Conservation (phyloP, 2,113 vertebrate species). For the Saguinus imperator region DNA sequence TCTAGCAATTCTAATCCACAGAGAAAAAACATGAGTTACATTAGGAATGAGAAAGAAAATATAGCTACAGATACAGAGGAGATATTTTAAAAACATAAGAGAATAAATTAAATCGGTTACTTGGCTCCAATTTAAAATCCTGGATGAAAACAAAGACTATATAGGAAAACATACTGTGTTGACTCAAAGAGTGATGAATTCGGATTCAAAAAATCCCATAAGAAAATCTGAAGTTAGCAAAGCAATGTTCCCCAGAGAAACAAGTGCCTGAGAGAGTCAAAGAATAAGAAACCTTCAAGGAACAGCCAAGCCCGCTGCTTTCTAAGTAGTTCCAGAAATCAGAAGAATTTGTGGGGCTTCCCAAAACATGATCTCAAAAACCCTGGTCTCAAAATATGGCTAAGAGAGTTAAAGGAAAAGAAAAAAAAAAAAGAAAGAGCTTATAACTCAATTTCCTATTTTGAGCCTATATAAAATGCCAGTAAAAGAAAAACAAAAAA, state of each 20-base stretch:
- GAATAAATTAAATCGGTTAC: neutral
- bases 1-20: neutral
- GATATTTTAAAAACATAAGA: neutral
- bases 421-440: neutral
- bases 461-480: neutral
- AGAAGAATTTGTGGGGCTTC: neutral
- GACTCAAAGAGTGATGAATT: neutral
- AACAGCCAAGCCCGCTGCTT: neutral
- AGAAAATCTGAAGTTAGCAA: neutral
- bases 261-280: neutral
- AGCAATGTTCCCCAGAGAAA: conserved; percentile 28
- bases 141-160: conserved; percentile 6
- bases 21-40: neutral
- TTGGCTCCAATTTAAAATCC: neutral
- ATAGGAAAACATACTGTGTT: neutral
- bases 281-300: neutral
- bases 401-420: neutral
- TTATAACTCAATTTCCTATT: neutral
- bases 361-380: neutral
- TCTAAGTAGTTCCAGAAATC: neutral
- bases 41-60: neutral
- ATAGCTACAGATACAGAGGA: neutral
- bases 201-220: neutral
- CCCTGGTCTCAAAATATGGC: neutral
- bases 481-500: neutral